A percentile compares a stretch with the other conserved stretches of the same genome.
Conservation (phyloP, 1,140 invertebrate genomes). For the Ditylenchus dipsaci region DNA sequence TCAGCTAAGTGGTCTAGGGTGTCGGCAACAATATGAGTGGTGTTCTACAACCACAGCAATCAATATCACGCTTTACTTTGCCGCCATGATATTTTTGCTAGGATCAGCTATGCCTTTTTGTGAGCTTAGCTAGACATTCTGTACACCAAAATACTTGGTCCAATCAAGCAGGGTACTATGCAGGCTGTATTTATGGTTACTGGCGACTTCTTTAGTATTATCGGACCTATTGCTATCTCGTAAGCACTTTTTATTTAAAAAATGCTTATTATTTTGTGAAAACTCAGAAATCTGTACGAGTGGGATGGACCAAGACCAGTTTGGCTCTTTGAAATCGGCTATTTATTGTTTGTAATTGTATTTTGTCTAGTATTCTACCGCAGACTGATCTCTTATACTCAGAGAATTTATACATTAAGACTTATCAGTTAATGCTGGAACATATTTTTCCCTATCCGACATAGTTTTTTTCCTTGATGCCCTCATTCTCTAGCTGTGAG, state of each 20-base stretch:
- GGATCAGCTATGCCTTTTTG: slow-evolving; percentile 27
- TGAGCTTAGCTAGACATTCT: slow-evolving; percentile 32
- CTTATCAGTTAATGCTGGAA: too few relatives aligned
- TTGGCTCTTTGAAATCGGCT: not conserved
- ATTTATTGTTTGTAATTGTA: not conserved
- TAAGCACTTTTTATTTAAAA: not conserved
- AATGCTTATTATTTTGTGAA: not conserved
- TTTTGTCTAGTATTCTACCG: not conserved
- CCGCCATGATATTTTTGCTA: slow-evolving; percentile 9
- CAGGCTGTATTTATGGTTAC: not conserved
- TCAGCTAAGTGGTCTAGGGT: not conserved
- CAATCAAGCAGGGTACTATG: not conserved
- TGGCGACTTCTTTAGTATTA: not conserved
- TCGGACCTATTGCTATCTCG: not conserved
- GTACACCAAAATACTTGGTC: slow-evolving; percentile 28
- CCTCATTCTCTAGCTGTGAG: too few relatives aligned
- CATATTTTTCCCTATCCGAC: too few relatives aligned
- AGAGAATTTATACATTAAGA: too few relatives aligned
- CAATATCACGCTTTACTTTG: not conserved
- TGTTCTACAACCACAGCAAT: slow-evolving; percentile 5
- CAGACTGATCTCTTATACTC: not conserved
- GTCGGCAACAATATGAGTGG: slow-evolving; percentile 24
- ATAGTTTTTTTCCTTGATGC: too few relatives aligned
- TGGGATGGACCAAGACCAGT: not conserved
- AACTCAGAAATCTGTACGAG: not conserved